Base-by-base conservation (phyloP, 2,888 invertebrate species). In the Lampropteryx suffumata region DNA sequence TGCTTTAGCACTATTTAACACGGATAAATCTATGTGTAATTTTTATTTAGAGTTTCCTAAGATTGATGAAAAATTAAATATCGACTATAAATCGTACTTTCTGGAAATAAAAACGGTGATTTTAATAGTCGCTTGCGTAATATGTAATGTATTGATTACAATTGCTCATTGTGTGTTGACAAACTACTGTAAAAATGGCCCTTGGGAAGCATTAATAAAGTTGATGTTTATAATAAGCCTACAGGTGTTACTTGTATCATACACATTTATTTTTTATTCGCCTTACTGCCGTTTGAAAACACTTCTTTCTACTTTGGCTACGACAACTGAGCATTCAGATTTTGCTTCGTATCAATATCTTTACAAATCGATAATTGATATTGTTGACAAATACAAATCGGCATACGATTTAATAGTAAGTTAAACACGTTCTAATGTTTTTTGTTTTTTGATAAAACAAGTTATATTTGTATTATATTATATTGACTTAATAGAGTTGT, bases 331-430 rank as follows among this genome's bases (percentile, higher is more conserved):
- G 5, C 9, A 9, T 10, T 17, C n/a, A 0, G 28, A 47, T 8
- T 12, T 28, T 11, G 3, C 13, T n/a, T 34, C 28, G 1, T 5
- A 28, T 3, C 34, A 34, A n/a, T 9, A 8, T 28, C 8, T 46
- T 8, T 51, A 41, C 32, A 46, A 51, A 32, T 14, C 32, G 2
- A 41, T 51, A 6, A 32, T 36, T 21, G 50, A 51, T 41, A 21
- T 17, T 4, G 12, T 27, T 12, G 50, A 51, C 21, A 17, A 28
- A 28, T 14, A 36, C 2, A 51, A 51, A 32, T 12, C n/a, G n/a
- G 14, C 41, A 1, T 41, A 41, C 28, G 45, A 46, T 13, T 27
- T 21, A 3, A 1, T 33, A 41, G 50, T 51, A 33, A 39, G n/a
- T n/a, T n/a, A n/a, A n/a, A n/a, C n/a, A n/a, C n/a, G n/a, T n/a